A percentile compares a stretch with the other conserved stretches of the same genome.
phyloP scores from a whole-genome alignment of 2,888 invertebrate species.

The Rugalucina vietnamica region DNA sequence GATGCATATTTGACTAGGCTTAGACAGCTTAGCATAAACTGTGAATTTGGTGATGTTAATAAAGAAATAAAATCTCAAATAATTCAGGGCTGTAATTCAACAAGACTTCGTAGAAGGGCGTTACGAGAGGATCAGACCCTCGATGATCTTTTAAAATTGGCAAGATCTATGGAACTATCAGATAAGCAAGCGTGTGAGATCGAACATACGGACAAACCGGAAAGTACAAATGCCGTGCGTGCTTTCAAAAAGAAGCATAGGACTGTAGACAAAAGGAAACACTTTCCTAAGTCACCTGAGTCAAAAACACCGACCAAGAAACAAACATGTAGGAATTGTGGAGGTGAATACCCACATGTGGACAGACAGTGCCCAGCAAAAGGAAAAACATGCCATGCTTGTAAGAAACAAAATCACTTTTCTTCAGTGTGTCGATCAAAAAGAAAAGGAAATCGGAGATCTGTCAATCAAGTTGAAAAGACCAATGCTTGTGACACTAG shows the following conservation, averaged over 20 bases:
- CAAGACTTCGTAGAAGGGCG: slow-evolving; percentile 18
- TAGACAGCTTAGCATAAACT: slow-evolving; percentile 25
- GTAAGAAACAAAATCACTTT: background rate
- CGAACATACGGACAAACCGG: background rate
- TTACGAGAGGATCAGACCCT: slow-evolving; percentile 22
- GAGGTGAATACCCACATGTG: background rate
- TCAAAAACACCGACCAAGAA: background rate
- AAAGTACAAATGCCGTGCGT: background rate
- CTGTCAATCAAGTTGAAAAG: background rate
- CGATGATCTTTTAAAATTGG: slow-evolving; percentile 19
- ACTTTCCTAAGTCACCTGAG: too few species aligned
- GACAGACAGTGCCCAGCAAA: background rate
- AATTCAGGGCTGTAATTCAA: slow-evolving; percentile 34
- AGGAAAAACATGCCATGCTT: background rate
- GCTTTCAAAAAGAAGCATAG: background rate
- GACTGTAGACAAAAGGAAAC: background rate
- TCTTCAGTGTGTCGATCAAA: background rate
- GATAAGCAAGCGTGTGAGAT: slow-evolving; percentile 29
- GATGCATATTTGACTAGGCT: slow-evolving; percentile 24
- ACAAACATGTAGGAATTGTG: background rate
- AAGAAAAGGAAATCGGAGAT: background rate
- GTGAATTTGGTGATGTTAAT: slow-evolving; percentile 33
- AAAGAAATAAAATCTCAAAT: slow-evolving; percentile 27
- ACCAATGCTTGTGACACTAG: background rate
- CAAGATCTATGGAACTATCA: slow-evolving; percentile 33